phyloP scores from a whole-genome alignment of 2,888 invertebrate species.

The Drosophila hamatofila region DNA sequence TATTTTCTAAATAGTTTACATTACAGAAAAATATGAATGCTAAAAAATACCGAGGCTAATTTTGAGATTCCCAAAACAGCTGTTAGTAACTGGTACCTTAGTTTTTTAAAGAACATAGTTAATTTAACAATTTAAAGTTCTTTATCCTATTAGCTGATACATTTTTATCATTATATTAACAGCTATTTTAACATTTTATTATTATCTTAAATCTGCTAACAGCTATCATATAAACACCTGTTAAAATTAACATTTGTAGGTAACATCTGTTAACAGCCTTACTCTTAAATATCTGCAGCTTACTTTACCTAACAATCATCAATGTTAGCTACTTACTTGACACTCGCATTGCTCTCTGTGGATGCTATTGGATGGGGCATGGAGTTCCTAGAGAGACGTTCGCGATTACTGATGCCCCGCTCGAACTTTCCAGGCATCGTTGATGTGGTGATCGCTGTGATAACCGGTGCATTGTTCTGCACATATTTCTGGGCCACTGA shows the following conservation, averaged over 20 bases:
- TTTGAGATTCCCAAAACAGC: too few relatives aligned
- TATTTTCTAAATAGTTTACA: too few relatives aligned
- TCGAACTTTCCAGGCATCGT: conserved; percentile 74
- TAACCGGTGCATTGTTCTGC: conserved; percentile 38
- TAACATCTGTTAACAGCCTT: background rate
- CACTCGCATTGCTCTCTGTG: conserved; percentile 56
- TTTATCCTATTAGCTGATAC: too few relatives aligned
- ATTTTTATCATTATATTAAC: too few relatives aligned
- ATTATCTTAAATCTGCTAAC: too few relatives aligned
- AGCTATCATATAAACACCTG: background rate
- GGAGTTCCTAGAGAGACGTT: conserved; percentile 66
- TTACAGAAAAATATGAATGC: too few relatives aligned
- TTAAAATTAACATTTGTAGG: background rate
- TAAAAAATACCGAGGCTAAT: too few relatives aligned
- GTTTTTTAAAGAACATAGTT: too few relatives aligned
- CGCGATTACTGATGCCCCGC: conserved; percentile 66
- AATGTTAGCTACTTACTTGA: conserved; percentile 48
- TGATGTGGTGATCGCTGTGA: conserved; percentile 29
- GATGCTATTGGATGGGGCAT: conserved; percentile 43
- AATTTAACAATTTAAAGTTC: too few relatives aligned
- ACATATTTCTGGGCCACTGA: conserved; percentile 68
- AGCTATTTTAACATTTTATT: too few relatives aligned
- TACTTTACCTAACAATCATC: background rate
- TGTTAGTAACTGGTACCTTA: too few relatives aligned
- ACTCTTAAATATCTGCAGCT: background rate